These are phyloP conservation scores for Ceratosolen solmsi DNA, from an alignment of 1,140 invertebrate species.

Conservation along the genomic window DNA sequence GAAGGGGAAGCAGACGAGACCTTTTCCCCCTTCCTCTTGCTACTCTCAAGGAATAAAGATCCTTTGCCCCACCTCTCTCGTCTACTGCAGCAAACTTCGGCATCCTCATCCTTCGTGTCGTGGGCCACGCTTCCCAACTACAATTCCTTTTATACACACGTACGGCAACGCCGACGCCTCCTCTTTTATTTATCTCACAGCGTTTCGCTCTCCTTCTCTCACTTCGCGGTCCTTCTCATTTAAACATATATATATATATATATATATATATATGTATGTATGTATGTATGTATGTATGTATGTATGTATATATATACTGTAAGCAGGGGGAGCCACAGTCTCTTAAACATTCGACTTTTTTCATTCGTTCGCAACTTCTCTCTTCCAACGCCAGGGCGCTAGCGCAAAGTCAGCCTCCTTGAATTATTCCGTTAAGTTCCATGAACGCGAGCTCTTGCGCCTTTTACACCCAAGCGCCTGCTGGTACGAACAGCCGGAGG, in stretches of 20 bases:
- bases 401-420: constrained; percentile 42
- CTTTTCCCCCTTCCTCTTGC: constrained; percentile 45
- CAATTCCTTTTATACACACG: constrained; percentile 3
- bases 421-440: constrained; percentile 55
- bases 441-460: constrained; percentile 38
- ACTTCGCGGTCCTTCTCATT: constrained; percentile 14
- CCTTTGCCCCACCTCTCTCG: constrained; percentile 21
- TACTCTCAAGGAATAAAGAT: constrained; percentile 17
- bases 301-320: neutral
- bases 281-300: neutral
- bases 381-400: neutral
- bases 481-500: neutral
- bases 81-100: constrained; percentile 1
- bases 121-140: constrained; percentile 8
- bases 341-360: constrained; percentile 37
- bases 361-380: constrained; percentile 17
- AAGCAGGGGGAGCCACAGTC: neutral
- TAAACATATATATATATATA: constrained; percentile 1
- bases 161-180: constrained; percentile 41
- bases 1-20: constrained; percentile 28
- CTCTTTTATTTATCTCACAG: constrained; percentile 47
- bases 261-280: neutral
- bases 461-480: constrained; percentile 30
- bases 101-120: constrained; percentile 21
- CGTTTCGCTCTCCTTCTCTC: constrained; percentile 19